Percentiles rank a stretch among this genome's conserved stretches.
phyloP scores from a whole-genome alignment of 2,113 vertebrate species.

The Stegostoma tigrinum region DNA sequence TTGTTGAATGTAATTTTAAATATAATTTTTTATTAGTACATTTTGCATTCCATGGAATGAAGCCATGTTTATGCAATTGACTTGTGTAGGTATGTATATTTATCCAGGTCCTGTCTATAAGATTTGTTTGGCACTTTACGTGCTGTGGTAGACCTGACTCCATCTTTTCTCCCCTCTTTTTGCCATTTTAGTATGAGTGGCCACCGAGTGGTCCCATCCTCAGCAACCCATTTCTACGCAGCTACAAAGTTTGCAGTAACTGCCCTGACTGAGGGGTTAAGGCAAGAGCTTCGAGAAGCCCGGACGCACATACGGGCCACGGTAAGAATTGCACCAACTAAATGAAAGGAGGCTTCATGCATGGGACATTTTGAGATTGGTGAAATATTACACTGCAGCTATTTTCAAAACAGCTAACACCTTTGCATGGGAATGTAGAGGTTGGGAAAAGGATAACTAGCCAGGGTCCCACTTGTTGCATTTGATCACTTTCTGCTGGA shows the following conservation, averaged over 20 bases:
- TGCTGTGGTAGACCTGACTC: not conserved
- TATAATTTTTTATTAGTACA: not conserved
- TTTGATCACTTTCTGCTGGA: not conserved
- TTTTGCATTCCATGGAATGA: not conserved
- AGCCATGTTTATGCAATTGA: slow-evolving; percentile 2
- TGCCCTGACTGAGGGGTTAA: slow-evolving; percentile 81
- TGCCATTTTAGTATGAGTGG: slow-evolving; percentile 72
- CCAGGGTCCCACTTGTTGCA: not conserved
- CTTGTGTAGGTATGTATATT: slow-evolving; percentile 2
- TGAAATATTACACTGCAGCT: not conserved
- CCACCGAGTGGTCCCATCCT: slow-evolving; percentile 66
- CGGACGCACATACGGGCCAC: slow-evolving; percentile 86
- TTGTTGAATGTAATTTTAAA: not conserved
- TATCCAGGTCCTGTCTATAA: not conserved
- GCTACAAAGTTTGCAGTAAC: slow-evolving; percentile 92
- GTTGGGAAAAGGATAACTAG: not conserved
- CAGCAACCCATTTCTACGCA: slow-evolving; percentile 79
- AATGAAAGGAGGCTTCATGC: not conserved
- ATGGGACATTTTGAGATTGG: not conserved
- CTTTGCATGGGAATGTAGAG: not conserved
- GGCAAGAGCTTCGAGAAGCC: slow-evolving; percentile 82
- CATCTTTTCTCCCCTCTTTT: slow-evolving; percentile 12
- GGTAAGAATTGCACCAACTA: slow-evolving; percentile 55
- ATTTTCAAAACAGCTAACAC: not conserved
- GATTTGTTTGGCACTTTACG: not conserved